phyloP scores from a whole-genome alignment of 2,113 vertebrate genomes.

The Ondatra zibethicus region DNA sequence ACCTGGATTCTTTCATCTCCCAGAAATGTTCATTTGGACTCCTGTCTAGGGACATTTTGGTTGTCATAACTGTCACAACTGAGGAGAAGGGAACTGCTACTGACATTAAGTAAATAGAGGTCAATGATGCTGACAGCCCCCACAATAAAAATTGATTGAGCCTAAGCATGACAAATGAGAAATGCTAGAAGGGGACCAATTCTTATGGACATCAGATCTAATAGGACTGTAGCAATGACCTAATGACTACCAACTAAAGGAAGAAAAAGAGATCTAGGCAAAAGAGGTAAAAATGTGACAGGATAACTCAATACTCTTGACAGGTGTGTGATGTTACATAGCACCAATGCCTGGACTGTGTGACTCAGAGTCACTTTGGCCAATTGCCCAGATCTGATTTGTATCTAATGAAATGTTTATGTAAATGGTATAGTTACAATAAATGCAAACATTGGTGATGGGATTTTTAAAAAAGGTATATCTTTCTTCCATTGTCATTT shows the following conservation, averaged over 20 bases:
- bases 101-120: background rate
- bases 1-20: background rate
- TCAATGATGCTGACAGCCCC: background rate
- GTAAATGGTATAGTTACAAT: conserved; percentile 50
- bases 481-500: conserved; percentile 39
- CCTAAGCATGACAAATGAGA: background rate
- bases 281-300: background rate
- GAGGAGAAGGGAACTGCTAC: background rate
- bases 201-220: background rate
- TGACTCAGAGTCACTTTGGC: conserved; percentile 29
- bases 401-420: conserved; percentile 48
- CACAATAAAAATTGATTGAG: background rate
- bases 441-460: conserved; percentile 46
- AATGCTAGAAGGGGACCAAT: background rate
- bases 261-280: background rate
- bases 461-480: background rate
- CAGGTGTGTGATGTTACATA: background rate
- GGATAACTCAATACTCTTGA: background rate
- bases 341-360: background rate
- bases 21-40: background rate
- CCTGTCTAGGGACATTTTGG: background rate
- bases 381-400: conserved; percentile 29
- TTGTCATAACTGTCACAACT: background rate
- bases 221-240: background rate
- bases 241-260: background rate